Evolutionary conservation across 2,888 invertebrate genomes (phyloP), one percentile per base, ranked within the genome.

Genomic region (Cheilosia soror): DNA sequence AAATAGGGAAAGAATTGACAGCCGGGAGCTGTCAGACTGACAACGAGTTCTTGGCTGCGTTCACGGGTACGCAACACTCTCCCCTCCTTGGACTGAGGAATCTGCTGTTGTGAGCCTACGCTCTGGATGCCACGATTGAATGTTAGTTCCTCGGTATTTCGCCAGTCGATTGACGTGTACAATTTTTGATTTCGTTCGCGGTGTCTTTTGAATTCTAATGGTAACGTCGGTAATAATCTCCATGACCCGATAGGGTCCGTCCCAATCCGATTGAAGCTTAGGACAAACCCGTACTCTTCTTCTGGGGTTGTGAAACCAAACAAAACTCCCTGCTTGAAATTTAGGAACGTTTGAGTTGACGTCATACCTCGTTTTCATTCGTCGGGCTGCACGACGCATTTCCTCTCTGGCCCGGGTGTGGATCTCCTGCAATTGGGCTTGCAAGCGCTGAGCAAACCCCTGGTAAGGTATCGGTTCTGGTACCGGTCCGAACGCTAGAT

Each of bases 401-500:
- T 33, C 33, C 9, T 33, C 9, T 7, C 1, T 33, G 9, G 25
- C n/a, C 29, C 44, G 31, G 31, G 40, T n/a, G 47, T 66, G 53
- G 25, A 66, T 66, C 6, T 51, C 40, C 5, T n/a, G 37, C 9
- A 51, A 51, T 37, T 65, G 51, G 37, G 27, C 42, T 40, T 51
- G 31, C 51, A 66, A 37, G 27, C 44, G 49, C 25, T 53, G 53
- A 27, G 40, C 53, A n/a, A 66, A 37, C 13, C 65, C 33, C 49
- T 15, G 33, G 31, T 49, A 65, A 7, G 65, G 49, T 33, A 42
- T 42, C 25, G 25, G 7, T 15, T 29, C 55, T 5, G 53, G 55
- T 68, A 20, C 42, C 31, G 65, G 29, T 90, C 90, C 89, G 87
- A 87, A 82, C 13, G 69, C 31, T 7, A 88, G 7, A 47, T 88